These are phyloP conservation scores for Hyles vespertilio DNA, from an alignment of 1,140 invertebrate genomes.

Conservation along the genomic window DNA sequence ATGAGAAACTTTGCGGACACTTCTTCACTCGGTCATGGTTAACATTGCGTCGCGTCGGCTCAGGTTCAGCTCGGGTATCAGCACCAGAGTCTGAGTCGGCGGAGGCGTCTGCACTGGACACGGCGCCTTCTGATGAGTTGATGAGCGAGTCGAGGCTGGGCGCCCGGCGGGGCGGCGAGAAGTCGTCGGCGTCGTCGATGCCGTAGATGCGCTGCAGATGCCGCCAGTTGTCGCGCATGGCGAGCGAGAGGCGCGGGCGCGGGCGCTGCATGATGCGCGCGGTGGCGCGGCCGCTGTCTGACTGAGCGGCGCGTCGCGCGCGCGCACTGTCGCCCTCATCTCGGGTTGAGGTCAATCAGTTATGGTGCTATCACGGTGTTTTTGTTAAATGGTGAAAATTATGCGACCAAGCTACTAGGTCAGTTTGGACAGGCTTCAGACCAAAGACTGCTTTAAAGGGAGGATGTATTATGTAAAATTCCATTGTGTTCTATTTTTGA, in stretches of 20 bases:
- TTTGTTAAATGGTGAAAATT: too few relatives aligned
- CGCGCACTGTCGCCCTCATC: conserved; percentile 30
- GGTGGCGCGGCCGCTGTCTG: conserved; percentile 44
- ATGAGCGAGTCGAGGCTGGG: conserved; percentile 80
- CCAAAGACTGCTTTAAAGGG: too few relatives aligned
- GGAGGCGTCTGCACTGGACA: conserved; percentile 72
- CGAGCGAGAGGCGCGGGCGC: conserved; percentile 62
- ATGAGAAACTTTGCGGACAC: conserved; percentile 74
- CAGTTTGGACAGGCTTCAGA: too few relatives aligned
- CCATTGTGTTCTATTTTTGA: too few relatives aligned
- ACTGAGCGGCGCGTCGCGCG: conserved; percentile 37
- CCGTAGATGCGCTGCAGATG: conserved; percentile 66
- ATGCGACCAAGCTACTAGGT: too few relatives aligned
- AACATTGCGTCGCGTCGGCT: conserved; percentile 37
- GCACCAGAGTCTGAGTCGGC: conserved; percentile 77
- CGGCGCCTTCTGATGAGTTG: conserved; percentile 78
- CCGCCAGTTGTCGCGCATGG: conserved; percentile 71
- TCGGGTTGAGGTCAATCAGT: conserved; percentile 21
- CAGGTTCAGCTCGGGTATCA: conserved; percentile 56
- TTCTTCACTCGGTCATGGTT: conserved; percentile 47
- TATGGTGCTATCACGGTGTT: too few relatives aligned
- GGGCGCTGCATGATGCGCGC: conserved; percentile 70
- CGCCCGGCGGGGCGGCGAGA: conserved; percentile 58
- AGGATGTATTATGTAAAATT: too few relatives aligned
- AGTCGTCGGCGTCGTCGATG: conserved; percentile 74